phyloP scores from a whole-genome alignment of 2,113 vertebrate species.

The Sceloporus undulatus region DNA sequence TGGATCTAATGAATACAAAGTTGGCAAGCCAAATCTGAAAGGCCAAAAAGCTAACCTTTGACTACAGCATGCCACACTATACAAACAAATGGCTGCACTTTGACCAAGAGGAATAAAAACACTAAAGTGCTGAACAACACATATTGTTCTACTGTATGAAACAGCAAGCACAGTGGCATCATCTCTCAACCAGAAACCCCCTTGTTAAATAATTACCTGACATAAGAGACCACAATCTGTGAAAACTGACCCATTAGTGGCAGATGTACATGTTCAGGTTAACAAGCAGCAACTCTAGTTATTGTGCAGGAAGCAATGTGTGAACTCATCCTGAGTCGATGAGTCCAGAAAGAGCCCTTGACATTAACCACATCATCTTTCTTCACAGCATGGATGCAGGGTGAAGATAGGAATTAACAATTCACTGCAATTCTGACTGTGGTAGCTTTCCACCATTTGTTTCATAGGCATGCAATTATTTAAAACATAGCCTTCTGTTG shows the following conservation, averaged over 20 bases:
- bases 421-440: slow-evolving; percentile 42
- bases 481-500: slow-evolving; percentile 47
- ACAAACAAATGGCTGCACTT: background rate
- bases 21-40: slow-evolving; percentile 5
- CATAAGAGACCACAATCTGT: background rate
- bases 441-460: slow-evolving; percentile 47
- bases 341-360: slow-evolving; percentile 4
- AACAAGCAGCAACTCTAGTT: background rate
- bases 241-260: background rate
- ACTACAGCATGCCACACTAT: background rate
- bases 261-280: background rate
- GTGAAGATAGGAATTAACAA: background rate
- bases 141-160: background rate
- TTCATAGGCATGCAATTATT: slow-evolving; percentile 60
- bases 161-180: background rate
- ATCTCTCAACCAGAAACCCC: background rate
- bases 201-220: slow-evolving; percentile 16
- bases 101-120: background rate
- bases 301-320: background rate
- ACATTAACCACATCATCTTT: slow-evolving; percentile 1
- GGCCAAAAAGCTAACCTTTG: background rate
- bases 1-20: background rate
- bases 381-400: slow-evolving; percentile 3
- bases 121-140: background rate
- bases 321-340: slow-evolving; percentile 16